Evolutionary conservation across 2,888 invertebrate genomes (phyloP).

Genomic region (Drosophila paucipuncta): DNA sequence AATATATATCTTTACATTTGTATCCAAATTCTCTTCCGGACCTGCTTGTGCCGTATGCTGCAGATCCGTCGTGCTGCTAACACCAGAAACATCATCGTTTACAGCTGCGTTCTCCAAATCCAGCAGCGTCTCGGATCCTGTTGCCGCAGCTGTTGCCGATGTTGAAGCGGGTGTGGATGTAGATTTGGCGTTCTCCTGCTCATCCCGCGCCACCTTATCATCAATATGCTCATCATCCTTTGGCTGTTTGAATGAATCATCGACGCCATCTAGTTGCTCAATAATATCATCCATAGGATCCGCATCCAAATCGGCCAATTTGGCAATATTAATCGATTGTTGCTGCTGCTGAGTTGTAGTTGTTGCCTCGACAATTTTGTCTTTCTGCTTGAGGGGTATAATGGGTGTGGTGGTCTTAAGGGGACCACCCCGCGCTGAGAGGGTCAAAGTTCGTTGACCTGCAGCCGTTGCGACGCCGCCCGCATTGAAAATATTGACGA

Average conservation of each 20-base stretch:
- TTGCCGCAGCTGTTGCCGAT: neutral
- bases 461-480: conserved; percentile 34
- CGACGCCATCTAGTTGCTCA: conserved; percentile 83
- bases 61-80: conserved; percentile 67
- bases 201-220: conserved; percentile 24
- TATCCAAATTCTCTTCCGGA: conserved; percentile 16
- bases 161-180: conserved; percentile 18
- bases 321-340: conserved; percentile 52
- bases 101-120: neutral
- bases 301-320: conserved; percentile 65
- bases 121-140: neutral
- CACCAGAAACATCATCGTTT: conserved; percentile 57
- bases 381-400: conserved; percentile 36
- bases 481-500: conserved; percentile 86
- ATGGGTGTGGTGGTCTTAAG: conserved; percentile 30
- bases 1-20: conserved; percentile 31
- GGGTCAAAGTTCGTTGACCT: conserved; percentile 75
- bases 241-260: conserved; percentile 55
- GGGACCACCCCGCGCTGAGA: conserved; percentile 59
- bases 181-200: conserved; percentile 12
- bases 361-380: conserved; percentile 42
- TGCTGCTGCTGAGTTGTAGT: conserved; percentile 42
- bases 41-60: conserved; percentile 16
- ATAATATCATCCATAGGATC: conserved; percentile 84
- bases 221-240: conserved; percentile 35